Evolutionary conservation across 2,797 vertebrate species (phyloP).

Genomic region (Aplochiton taeniatus): DNA sequence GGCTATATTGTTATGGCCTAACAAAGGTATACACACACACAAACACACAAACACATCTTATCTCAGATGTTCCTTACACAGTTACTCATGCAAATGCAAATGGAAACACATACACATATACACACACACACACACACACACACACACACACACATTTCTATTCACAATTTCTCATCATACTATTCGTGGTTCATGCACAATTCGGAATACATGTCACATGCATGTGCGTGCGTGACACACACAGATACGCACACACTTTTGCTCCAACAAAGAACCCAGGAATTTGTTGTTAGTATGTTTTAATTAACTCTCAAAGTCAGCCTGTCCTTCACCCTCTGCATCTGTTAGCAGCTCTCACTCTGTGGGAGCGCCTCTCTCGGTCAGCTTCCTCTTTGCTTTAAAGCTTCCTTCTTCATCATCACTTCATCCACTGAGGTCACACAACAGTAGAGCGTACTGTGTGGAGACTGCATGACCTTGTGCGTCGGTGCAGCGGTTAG

Average conservation of each 20-base stretch:
- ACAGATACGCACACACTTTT: conserved; percentile 21
- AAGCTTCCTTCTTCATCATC: not conserved
- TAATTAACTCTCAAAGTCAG: conserved; percentile 83
- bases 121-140: conserved; percentile 4
- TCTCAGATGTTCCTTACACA: not conserved
- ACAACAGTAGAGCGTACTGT: not conserved
- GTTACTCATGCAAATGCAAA: not conserved
- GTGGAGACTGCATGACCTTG: no score
- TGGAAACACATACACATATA: not conserved
- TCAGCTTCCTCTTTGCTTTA: conserved; percentile 1
- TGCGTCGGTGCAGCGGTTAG: not conserved
- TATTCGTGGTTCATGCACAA: no score
- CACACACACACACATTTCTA: conserved; percentile 29
- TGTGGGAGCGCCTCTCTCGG: not conserved
- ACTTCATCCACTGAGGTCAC: not conserved
- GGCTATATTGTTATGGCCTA: not conserved
- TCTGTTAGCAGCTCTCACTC: conserved; percentile 57
- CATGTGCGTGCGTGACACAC: conserved; percentile 16
- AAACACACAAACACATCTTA: conserved; percentile 35
- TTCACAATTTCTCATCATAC: conserved; percentile 9
- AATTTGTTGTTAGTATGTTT: conserved; percentile 69
- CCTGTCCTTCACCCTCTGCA: conserved; percentile 71
- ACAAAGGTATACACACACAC: conserved; percentile 36
- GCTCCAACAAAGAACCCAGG: conserved; percentile 52
- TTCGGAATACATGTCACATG: not conserved